Percentiles rank a stretch among this genome's conserved stretches.
phyloP scores from a whole-genome alignment of 2,797 vertebrate genomes.

The Ptychobarbus kaznakovi region DNA sequence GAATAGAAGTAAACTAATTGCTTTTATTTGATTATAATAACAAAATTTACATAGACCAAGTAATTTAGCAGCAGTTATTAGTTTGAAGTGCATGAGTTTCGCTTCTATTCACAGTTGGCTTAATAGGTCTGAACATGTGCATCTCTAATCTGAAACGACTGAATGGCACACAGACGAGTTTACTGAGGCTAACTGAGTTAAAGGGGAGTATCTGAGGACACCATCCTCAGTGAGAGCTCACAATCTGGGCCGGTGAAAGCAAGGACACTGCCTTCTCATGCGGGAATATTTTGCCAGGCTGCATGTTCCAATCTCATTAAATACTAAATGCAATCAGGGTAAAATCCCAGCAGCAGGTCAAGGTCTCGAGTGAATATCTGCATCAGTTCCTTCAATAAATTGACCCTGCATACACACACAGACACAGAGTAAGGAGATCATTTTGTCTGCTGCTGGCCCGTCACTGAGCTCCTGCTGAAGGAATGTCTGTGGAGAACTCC shows the following conservation, averaged over 20 bases:
- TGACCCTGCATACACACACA: background rate
- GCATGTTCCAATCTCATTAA: conserved; percentile 32
- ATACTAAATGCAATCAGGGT: conserved; percentile 17
- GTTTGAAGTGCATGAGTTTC: background rate
- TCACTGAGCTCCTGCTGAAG: conserved; percentile 33
- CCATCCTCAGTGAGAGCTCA: background rate
- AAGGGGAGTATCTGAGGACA: conserved; percentile 31
- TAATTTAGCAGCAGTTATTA: background rate
- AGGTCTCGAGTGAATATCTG: conserved; percentile 4
- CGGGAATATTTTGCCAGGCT: background rate
- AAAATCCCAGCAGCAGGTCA: conserved; percentile 6
- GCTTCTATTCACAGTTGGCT: background rate
- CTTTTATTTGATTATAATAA: background rate
- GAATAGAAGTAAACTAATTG: background rate
- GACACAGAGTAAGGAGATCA: background rate
- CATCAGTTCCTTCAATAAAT: background rate
- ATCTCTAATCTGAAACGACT: conserved; percentile 15
- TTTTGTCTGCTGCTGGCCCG: conserved; percentile 21
- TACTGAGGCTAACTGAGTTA: conserved; percentile 42
- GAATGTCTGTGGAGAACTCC: conserved; percentile 30
- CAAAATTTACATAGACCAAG: background rate
- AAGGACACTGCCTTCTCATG: conserved; percentile 15
- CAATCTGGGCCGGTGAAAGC: background rate
- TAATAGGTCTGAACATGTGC: background rate
- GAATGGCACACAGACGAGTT: conserved; percentile 14